Base-by-base conservation (phyloP, 2,797 vertebrate genomes). In the Rhyacichthys aspro region DNA sequence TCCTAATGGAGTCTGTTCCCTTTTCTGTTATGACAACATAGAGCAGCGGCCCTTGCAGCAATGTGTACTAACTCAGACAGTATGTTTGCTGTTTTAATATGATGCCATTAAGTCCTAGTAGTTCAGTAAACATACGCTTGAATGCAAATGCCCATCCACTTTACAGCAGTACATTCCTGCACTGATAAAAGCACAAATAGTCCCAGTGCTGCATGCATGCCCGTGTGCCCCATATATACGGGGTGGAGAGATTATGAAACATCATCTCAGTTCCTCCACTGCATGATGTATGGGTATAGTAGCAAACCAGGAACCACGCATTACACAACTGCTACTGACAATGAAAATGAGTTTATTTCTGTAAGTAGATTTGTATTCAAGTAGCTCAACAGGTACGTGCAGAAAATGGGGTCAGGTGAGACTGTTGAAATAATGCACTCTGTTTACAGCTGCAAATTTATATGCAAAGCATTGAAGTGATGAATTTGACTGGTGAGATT, bases 281-380 rank as follows among this genome's bases (percentile, higher is more conserved):
- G 70, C 57, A 39, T 64, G 33, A 48, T 33, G 55, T 72, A 72
- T 69, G 61, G 65, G n/a, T n/a, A 71, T 49, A 63, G 69, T 55
- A 48, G 61, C 59, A 63, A 60, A 33, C 48, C 65, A 57, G 23
- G 43, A 70, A 37, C 15, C 36, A 54, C 54, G 17, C 54, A n/a
- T n/a, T 28, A 16, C 16, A 48, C 67, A 77, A 66, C 70, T 83
- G 82, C 41, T n/a, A 50, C 1, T 68, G 37, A 71, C 52, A 39
- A 55, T 44, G 45, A 39, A 60, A 63, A 28, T 17, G 1, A 16
- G 58, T 32, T 49, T 44, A 53, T 5, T 62, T 72, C 67, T 53
- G 56, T 43, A 72, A 76, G 23, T 23, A 5, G 19, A 2, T 23
- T 23, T 23, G 2, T 2, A 23, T 23, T 2, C 14, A 28, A 46